Base-by-base conservation (phyloP, 2,113 vertebrate genomes). In the Hymenochirus boettgeri region DNA sequence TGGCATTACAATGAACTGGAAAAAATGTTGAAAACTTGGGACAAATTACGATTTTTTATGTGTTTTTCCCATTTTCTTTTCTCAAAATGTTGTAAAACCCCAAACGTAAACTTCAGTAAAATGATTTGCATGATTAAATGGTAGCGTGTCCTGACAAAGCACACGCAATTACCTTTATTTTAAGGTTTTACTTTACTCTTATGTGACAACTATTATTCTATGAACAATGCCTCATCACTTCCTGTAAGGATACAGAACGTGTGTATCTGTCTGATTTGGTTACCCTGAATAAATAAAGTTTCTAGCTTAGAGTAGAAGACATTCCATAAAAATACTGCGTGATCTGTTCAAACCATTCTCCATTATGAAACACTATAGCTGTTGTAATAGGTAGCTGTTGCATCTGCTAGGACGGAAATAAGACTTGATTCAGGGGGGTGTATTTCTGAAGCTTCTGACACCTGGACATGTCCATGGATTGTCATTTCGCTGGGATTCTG, bases 331-430 rank as follows among this genome's bases (percentile, higher is more conserved):
- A 66, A 65, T 21, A 51, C 56, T 13, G 66, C 35, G 0, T 3
- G 29, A 57, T 71, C 71, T 70, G 70, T 66, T 54, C n/a, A 17
- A 22, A 3, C n/a, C 1, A 52, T n/a, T n/a, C 23, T 60, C 2
- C n/a, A 54, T 10, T 97, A 97, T 0, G 95, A 97, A 72, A 97
- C 87, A 46, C 95, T 89, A 62, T 99, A 99, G 83, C 92, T 96
- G 78, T 97, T 98, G 86, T 98, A 98, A 79, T 99, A 99, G 5
- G 96, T 91, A 12, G 96, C 96, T 0, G 95, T 99, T 48, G 96
- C 96, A 1, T 99, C 96, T 0, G 95, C 96, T 4, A 99, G n/a
- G 75, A 97, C 96, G 0, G 96, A 96, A 77, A 99, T 98, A 72
- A 99, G 93, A 71, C 94, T 99, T 75, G 85, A 92, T 82, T 97